Evolutionary conservation across 2,888 invertebrate species (phyloP), one percentile per base, ranked within the genome.

Genomic region (Brachynemurus nebulosus): DNA sequence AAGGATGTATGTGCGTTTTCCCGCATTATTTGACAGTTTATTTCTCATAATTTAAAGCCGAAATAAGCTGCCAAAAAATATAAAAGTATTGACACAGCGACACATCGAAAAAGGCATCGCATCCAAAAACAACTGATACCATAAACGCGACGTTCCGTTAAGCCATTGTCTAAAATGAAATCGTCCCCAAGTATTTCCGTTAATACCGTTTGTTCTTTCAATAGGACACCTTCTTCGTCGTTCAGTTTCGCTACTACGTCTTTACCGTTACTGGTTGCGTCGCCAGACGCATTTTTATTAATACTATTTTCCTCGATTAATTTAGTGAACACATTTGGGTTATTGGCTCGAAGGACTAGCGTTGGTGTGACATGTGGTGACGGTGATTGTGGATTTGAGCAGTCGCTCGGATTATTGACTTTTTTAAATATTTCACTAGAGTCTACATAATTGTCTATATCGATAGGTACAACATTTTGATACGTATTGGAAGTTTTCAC

Each of bases 81-180:
- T 21, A 21, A 34, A 4, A 42, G 19, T 12, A 42, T 12, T 14
- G 20, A 19, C 11, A 42, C 21, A 21, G 34, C 33, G 11, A 16
- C 12, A 8, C 18, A n/a, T 7, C 42, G 33, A 34, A 17, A 42
- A 14, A 42, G 5, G 21, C 33, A 34, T 2, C 42, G 33, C 9
- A 33, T 20, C 42, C 42, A 42, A 3, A 27, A 12, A 34, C 42
- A 42, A 34, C 42, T 42, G 16, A 42, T 20, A n/a, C 42, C 42
- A 34, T 17, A 42, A 4, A 20, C 6, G 11, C 25, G 18, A 25
- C 34, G 25, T 21, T 42, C 42, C n/a, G 17, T 27, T 27, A 12
- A 18, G 9, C 23, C 40, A 17, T 17, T 23, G 11, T 16, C 25
- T 20, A 27, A 18, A 19, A 27, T 17, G 17, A 27, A 23, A 40